Evolutionary conservation across 2,113 vertebrate species (phyloP), one percentile per base, ranked within the genome.

Genomic region (Anhinga anhinga): DNA sequence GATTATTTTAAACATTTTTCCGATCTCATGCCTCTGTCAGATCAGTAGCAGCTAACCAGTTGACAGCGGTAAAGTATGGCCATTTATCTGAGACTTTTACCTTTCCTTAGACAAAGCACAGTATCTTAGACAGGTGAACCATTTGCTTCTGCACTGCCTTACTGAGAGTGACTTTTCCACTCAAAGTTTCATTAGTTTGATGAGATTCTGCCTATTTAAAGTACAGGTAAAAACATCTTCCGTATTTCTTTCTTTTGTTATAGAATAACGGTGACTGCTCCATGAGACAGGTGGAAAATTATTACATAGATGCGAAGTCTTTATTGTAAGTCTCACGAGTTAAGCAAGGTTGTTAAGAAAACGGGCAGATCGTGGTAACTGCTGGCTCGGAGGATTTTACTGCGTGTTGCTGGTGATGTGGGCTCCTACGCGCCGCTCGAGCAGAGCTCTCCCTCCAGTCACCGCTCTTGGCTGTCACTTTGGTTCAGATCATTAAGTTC

Each of bases 171-270:
- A 45, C 69, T 83, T 70, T 85, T 45, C 67, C 36, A 49, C 18
- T 86, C 88, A 66, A 82, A 85, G 67, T 81, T 77, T 30, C 63
- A 94, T 65, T 22, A 59, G 26, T 83, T 67, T 78, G 52, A 86
- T 83, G 40, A 49, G 44, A 69, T 70, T 14, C 40, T 61, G 27
- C 72, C 52, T 78, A 2, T 56, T 66, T 30, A 52, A 88, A 66
- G 16, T 13, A 19, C 53, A 62, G 56, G 69, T 47, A 52, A 82
- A 84, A 82, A 59, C n/a, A 26, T 17, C 15, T n/a, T 61, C 21
- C 71, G 26, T 30, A 0, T 74, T 86, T 86, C 11, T 71, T 56
- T 82, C 45, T 52, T 15, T 44, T 72, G 9, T 45, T 84, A 3
- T 9, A 3, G 36, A 56, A 5, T 70, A 67, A 25, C 11, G 36